Percentiles rank a stretch among this genome's conserved stretches.
phyloP scores from a whole-genome alignment of 2,888 invertebrate genomes.

The Callinectes sapidus region DNA sequence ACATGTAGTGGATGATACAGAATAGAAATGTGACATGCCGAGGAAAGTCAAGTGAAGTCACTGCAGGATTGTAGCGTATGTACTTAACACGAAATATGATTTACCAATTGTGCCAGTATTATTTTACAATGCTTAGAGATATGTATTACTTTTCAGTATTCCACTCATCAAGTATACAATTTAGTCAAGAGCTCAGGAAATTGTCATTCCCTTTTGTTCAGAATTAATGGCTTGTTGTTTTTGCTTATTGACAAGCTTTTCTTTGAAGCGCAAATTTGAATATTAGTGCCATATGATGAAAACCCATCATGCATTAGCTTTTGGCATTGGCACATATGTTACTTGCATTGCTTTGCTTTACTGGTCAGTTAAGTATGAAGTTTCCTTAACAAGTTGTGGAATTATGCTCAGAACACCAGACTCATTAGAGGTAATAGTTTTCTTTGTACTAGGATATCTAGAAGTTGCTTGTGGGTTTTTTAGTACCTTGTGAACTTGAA shows the following conservation, averaged over 20 bases:
- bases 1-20: too few species aligned
- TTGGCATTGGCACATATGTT: background rate
- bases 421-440: too few species aligned
- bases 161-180: background rate
- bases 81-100: background rate
- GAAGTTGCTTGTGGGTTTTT: too few species aligned
- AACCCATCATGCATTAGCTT: background rate
- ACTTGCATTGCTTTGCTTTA: background rate
- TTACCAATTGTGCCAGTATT: background rate
- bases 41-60: background rate
- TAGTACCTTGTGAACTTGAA: too few species aligned
- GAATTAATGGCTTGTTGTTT: background rate
- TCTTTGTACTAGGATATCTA: too few species aligned
- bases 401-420: too few species aligned
- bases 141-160: background rate
- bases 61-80: background rate
- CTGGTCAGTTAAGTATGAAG: too few species aligned
- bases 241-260: background rate
- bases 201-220: background rate
- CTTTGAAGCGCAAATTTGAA: background rate
- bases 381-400: too few species aligned
- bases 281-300: background rate
- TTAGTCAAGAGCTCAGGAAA: background rate
- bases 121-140: background rate
- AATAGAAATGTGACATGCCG: background rate